Evolutionary conservation across 2,797 vertebrate genomes (phyloP), one percentile per base, ranked within the genome.

Genomic region (Bradypus variegatus): DNA sequence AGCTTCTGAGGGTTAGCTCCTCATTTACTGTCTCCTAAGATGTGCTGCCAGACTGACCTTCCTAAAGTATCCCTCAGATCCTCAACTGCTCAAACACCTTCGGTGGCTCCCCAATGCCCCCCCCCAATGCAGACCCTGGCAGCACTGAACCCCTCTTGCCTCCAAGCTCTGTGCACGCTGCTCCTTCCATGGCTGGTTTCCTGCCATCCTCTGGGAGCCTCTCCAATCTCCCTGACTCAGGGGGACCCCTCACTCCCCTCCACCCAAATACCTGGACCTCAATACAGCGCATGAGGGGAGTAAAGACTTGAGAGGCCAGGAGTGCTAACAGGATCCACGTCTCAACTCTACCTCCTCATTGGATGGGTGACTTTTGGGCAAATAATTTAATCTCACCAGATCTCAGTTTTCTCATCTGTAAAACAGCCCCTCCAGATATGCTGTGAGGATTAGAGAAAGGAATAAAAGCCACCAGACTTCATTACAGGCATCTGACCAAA

Each of bases 201-300:
- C 23, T 67, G 8, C 48, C 4, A 58, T n/a, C 29, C 19, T 45
- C 23, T 16, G 72, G 64, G 48, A 31, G 36, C 10, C 3, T 58
- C 27, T 50, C 41, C 25, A 41, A 6, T 2, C 15, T 33, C 83
- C n/a, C 0, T 6, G 27, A 19, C 31, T 33, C 6, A 31, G 36
- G 62, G 0, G 10, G 6, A 10, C 38, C 53, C 38, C 65, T n/a
- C 65, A 8, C 80, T 53, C 25, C 5, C 2, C 16, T 41, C 10
- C 1, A 3, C 6, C 25, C 36, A 16, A 41, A 29, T 23, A 29
- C 38, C 25, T 48, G 15, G 25, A 18, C 33, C 72, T 62, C 58
- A 13, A 3, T 1, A 25, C 1, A 0, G 45, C 23, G 29, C 16
- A 58, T 2, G 1, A 11, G 36, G 4, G n/a, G n/a, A 69, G 18